Base-by-base conservation (phyloP, 92 coral and sea anemone genomes). In the Diadumene lineata region DNA sequence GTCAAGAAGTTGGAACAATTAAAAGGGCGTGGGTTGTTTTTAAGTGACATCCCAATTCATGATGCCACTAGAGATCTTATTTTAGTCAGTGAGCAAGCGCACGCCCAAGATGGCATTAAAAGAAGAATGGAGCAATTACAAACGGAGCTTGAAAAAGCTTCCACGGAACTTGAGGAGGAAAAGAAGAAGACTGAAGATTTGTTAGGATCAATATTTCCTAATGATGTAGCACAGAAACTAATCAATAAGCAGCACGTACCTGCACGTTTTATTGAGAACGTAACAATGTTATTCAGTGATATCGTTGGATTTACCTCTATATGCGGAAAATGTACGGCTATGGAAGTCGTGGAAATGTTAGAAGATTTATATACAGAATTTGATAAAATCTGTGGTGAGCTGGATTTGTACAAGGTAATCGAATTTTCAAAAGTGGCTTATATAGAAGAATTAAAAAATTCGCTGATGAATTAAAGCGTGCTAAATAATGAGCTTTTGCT, bases 271-370 rank as follows among this genome's bases (percentile, higher is more conserved):
- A 83, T 92, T 43, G 84, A 92, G 66, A 85, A 87, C 68, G 97
- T 89, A 7, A 85, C 97, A 10, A 92, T 92, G 88, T 51, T 92
- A 56, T 92, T 92, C 33, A 89, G 97, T 70, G 97, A 92, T 77
- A 87, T 92, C 31, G 97, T 92, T 8, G 97, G 97, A 32, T 92
- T 92, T 44, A 92, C 97, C 4, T 82, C 97, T 23, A 92, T 92
- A 23, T 88, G 93, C 67, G 90, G 92, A 7, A 89, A 82, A 31
- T 88, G 93, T 50, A 87, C 87, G 2, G 92, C 97, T 10, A 92
- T 92, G 94, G 93, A 92, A 38, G 97, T 92, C 11, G 97, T 92
- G 30, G 88, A 88, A 75, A 88, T 92, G 94, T 64, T 92, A 51
- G 84, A 85, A 26, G 73, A 64, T 24, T 84, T 92, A 30, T 92